Conservation (phyloP, 2,888 invertebrate species). For the Sabatieria punctata region DNA sequence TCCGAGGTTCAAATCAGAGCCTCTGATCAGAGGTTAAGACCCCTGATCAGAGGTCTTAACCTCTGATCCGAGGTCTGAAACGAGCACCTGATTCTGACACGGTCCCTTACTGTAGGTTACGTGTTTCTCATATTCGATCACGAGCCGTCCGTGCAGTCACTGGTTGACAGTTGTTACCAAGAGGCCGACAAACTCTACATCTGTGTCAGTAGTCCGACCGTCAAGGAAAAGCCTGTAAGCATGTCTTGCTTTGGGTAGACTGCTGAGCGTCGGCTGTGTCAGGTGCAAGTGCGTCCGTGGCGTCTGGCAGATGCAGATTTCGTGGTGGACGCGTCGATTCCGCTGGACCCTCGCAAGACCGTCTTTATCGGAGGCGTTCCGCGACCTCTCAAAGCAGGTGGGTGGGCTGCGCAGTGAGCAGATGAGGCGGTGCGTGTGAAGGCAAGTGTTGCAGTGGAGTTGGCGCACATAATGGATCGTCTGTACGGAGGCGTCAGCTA, state of each 20-base stretch:
- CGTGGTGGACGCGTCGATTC: neutral
- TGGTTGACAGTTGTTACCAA: neutral
- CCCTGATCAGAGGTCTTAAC: no score
- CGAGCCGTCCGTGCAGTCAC: neutral
- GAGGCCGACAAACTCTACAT: neutral
- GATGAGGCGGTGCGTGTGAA: no score
- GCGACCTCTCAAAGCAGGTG: neutral
- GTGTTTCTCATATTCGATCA: neutral
- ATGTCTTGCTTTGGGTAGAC: no score
- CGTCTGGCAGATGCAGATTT: neutral
- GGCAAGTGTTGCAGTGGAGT: constrained; percentile 56
- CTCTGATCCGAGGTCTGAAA: no score
- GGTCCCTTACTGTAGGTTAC: neutral
- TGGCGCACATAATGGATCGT: constrained; percentile 97
- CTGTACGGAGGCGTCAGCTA: constrained; percentile 95
- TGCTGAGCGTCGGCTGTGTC: neutral
- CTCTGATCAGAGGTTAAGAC: no score
- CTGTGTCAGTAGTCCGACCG: neutral
- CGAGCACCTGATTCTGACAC: no score
- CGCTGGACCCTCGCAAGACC: neutral
- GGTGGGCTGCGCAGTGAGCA: no score
- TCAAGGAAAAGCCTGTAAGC: neutral
- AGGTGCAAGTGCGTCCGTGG: neutral
- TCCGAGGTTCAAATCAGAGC: no score
- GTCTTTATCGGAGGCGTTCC: neutral